These are phyloP conservation scores for Zaprionus davidi DNA, from an alignment of 1,140 invertebrate species.

Conservation along the genomic window DNA sequence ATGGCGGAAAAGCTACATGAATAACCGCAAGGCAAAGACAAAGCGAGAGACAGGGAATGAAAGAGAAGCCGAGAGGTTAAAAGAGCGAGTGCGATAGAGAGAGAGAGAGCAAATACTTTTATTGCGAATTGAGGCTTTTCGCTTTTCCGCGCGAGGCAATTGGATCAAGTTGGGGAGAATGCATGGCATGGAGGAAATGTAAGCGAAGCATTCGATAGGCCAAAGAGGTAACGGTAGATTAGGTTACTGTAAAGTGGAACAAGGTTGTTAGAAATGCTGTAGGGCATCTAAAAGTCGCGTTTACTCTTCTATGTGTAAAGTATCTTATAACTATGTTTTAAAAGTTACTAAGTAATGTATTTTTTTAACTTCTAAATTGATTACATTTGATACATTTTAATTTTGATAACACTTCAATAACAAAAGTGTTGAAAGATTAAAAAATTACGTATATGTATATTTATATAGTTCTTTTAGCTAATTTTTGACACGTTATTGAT, in stretches of 20 bases:
- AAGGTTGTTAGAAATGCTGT: not conserved
- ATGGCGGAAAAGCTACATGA: constrained; percentile 42
- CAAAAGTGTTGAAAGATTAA: not conserved
- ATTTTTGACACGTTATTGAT: not conserved
- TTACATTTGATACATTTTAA: too few relatives aligned
- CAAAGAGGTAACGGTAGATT: not conserved
- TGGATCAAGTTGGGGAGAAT: not conserved
- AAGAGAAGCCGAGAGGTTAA: not conserved
- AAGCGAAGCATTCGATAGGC: not conserved
- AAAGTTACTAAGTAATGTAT: too few relatives aligned
- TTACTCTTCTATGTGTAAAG: too few relatives aligned
- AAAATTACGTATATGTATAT: not conserved
- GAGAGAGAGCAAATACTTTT: not conserved
- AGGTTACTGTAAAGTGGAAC: not conserved
- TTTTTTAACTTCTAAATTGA: too few relatives aligned
- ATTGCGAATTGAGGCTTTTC: not conserved
- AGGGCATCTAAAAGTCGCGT: not conserved
- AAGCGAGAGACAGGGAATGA: not conserved
- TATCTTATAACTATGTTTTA: too few relatives aligned
- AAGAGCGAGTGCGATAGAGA: not conserved
- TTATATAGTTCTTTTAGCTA: not conserved
- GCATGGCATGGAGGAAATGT: not conserved
- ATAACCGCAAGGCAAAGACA: constrained; percentile 4
- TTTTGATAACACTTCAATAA: not conserved
- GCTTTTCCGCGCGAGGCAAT: not conserved